Evolutionary conservation across 2,113 vertebrate species (phyloP).

Genomic region (Arizona elegans): DNA sequence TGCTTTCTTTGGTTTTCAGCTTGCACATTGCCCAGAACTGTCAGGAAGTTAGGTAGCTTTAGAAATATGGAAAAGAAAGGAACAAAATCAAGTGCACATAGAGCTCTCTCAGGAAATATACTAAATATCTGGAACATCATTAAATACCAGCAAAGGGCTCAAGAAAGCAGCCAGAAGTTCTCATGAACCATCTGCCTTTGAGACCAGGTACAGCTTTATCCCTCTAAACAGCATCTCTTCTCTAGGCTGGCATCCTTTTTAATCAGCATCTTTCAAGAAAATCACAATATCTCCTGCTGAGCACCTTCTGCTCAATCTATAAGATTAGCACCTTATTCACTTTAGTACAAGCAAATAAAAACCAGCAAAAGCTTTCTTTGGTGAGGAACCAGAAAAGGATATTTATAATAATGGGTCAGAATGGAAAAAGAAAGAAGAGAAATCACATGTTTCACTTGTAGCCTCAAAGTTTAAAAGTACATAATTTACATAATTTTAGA

Average conservation of each 20-base stretch:
- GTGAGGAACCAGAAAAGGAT: background rate
- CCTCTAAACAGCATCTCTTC: background rate
- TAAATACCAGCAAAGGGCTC: background rate
- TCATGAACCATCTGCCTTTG: background rate
- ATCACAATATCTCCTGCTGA: background rate
- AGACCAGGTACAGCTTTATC: background rate
- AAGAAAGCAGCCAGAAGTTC: background rate
- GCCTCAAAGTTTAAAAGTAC: background rate
- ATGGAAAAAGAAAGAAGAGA: background rate
- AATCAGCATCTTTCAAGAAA: background rate
- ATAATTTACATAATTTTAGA: background rate
- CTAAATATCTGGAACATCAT: background rate
- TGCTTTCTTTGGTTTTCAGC: background rate
- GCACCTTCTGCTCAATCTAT: conserved; percentile 4
- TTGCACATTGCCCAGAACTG: background rate
- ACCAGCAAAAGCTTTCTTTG: background rate
- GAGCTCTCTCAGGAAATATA: background rate
- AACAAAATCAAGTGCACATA: background rate
- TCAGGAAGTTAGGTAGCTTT: background rate
- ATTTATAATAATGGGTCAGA: background rate
- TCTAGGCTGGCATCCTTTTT: background rate
- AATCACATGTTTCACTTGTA: background rate
- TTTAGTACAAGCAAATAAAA: background rate
- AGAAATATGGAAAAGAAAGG: background rate
- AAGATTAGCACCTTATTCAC: background rate